Base-by-base conservation (phyloP, 1,140 invertebrate species). In the Bombus superbus region DNA sequence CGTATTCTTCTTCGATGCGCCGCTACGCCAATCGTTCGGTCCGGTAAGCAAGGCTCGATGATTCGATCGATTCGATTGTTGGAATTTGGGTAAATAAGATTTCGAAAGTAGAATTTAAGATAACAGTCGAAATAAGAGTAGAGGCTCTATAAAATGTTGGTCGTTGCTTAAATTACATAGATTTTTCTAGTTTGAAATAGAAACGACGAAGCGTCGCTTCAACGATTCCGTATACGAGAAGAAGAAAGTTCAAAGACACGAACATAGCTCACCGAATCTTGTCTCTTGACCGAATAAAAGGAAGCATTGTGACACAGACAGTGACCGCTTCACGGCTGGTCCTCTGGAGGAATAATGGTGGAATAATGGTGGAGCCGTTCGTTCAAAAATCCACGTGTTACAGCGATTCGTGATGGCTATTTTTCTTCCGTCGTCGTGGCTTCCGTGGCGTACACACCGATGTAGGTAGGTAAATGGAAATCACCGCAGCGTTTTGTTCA, bases 381-480 rank as follows among this genome's bases (percentile, higher is more conserved):
- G 64, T 78, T 62, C 47, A 44, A 9, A 86, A 89, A 86, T 89
- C 66, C 62, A 83, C 85, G 74, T 72, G 57, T 72, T 47, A 22
- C 84, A 42, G 3, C n/a, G 83, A 42, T 40, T 78, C 82, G 73
- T 57, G 44, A 69, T 53, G 75, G 74, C 22, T 68, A 75, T 83
- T 83, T 76, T 44, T 62, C 82, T 57, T 22, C 11, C 28, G 59
- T n/a, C 74, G 35, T 3, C 22, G 25, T 66, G 32, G 32, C 81
- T 68, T 66, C 81, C 57, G 40, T 66, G n/a, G 28, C 13, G 25
- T 47, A 53, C 73, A 73, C 75, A 38, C 13, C 44, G 68, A 25
- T 72, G 76, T 77, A 53, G 69, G 72, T 77, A 74, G 69, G 66
- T 77, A 74, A 81, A 88, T 88, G 88, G 76, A 81, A 88, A 88